Base-by-base conservation (phyloP, 2,888 invertebrate genomes). In the Eupithecia abbreviata region DNA sequence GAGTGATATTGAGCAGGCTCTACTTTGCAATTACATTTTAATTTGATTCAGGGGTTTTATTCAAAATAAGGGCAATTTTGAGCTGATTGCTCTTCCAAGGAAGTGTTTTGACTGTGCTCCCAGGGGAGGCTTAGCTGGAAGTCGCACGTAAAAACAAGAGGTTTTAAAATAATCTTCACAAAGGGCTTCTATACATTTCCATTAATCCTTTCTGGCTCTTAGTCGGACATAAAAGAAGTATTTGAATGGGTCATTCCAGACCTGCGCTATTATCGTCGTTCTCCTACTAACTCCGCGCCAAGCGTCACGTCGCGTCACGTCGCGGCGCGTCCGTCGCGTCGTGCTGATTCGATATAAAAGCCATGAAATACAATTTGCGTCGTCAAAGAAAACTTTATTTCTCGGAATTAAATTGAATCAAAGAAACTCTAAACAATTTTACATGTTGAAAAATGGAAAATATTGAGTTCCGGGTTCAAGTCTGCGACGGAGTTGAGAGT, bases 401-500 rank as follows among this genome's bases (percentile, higher is more conserved):
- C 77, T 78, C 73, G 42, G 67, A 76, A 80, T 80, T 77, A 71
- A 80, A 79, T 80, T 76, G 58, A 75, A 75, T 67, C 42, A 67
- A 68, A 72, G 69, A 74, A 80, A 80, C 77, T 80, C 76, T 72
- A 77, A 79, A 81, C 78, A 81, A 80, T 81, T 81, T 80, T 76
- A 76, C 80, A 78, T 74, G 30, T 30, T 30, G 76, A 77, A 77
- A 79, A 77, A 79, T 73, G 78, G 77, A 30, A 30, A 30, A 30
- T 30, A 30, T 30, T 30, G 30, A 76, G 77, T 73, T 73, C 66
- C 72, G 74, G 77, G 67, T n/a, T n/a, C n/a, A 73, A 80, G 47
- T 78, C 75, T 58, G 71, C 73, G 73, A 65, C 3, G 30, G 65
- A 12, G 18, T 12, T 30, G n/a, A n/a, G n/a, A n/a, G n/a, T 30